Base-by-base conservation (phyloP, 2,113 vertebrate genomes). In the Leptosomus discolor region DNA sequence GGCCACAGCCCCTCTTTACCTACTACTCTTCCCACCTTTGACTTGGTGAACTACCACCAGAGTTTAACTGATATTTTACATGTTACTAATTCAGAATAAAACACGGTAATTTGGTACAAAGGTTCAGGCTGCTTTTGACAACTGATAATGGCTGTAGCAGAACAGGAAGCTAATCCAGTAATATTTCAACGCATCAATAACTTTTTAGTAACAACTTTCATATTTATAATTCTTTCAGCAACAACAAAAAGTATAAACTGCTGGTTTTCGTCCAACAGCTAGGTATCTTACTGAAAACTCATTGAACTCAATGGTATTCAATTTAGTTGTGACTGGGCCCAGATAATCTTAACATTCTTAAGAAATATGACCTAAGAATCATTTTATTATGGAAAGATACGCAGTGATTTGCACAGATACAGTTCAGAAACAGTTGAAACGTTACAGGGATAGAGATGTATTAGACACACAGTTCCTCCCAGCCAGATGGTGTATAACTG, bases 71-170 rank as follows among this genome's bases (percentile, higher is more conserved):
- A n/a, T 80, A 50, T 36, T 73, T 61, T 30, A 41, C 76, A 53
- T 0, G 1, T 27, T 43, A 41, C 3, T 37, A 83, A 64, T 32
- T 80, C 27, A 39, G 36, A 61, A 46, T 27, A n/a, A 77, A 69
- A 34, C 30, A 22, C 9, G 60, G 12, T 1, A 1, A 71, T 30
- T 46, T 1, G 0, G n/a, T 48, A 27, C 32, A 48, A 13, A 0
- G 0, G 6, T 41, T 85, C 39, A 45, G 23, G 36, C 43, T 50
- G 5, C 15, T 71, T 71, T 26, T 60, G 20, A 34, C 37, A 84
- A 58, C 17, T 15, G 24, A 2, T 26, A 63, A 85, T 6, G 12
- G 9, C 26, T 61, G 27, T 4, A 85, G 43, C 65, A 73, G 34
- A 92, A 80, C 18, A 43, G 15, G 11, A 60, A 45, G 24, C 3